Percentiles rank a stretch among this genome's conserved stretches.
Conservation (phyloP, 2,888 invertebrate species). For the Dryococelus australis region DNA sequence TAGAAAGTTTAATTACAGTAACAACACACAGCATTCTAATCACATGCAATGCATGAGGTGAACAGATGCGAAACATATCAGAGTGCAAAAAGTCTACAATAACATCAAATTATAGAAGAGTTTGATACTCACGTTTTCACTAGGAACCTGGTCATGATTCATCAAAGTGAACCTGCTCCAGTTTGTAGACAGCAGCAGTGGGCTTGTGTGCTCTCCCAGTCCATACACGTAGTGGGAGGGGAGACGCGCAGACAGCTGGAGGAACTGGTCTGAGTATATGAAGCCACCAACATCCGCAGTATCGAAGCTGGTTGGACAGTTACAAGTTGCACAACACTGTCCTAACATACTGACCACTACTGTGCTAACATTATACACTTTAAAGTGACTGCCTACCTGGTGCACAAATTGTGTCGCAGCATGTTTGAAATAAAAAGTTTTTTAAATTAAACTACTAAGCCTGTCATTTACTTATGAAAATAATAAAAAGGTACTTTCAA, state of each 20-base stretch:
- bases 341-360: too few species aligned
- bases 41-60: too few species aligned
- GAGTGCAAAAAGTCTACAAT: not conserved
- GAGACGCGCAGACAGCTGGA: constrained; percentile 71
- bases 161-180: constrained; percentile 76
- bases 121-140: constrained; percentile 65
- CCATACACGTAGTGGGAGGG: constrained; percentile 75
- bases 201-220: constrained; percentile 73
- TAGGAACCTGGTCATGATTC: constrained; percentile 72
- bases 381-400: too few species aligned
- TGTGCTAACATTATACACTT: too few species aligned
- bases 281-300: constrained; percentile 71
- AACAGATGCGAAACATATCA: not conserved
- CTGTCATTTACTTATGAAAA: too few species aligned
- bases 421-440: too few species aligned
- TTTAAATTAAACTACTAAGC: too few species aligned
- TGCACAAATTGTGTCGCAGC: too few species aligned
- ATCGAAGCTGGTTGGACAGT: constrained; percentile 68
- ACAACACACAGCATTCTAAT: too few species aligned
- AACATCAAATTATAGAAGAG: too few species aligned
- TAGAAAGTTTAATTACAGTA: too few species aligned
- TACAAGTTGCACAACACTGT: constrained; percentile 45
- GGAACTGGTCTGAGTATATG: constrained; percentile 77
- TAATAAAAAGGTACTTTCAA: too few species aligned
- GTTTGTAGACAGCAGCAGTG: constrained; percentile 67